Evolutionary conservation across 2,888 invertebrate species (phyloP).

Genomic region (Amiota communis): DNA sequence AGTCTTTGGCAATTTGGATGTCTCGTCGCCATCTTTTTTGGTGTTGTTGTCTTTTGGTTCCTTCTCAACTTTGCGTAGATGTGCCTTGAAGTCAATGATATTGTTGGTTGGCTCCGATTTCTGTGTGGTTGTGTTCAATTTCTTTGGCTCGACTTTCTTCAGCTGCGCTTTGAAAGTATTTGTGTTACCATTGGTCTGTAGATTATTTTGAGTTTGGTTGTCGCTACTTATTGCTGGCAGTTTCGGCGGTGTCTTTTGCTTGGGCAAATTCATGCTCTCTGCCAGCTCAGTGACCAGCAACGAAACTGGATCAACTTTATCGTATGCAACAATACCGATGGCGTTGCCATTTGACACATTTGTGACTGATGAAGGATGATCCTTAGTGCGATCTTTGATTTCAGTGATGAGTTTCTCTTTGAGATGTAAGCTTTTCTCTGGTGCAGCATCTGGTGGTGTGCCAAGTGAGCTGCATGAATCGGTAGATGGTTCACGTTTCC

Average conservation of each 20-base stretch:
- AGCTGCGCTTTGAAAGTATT: slow-evolving; percentile 80
- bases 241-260: slow-evolving; percentile 62
- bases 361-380: slow-evolving; percentile 78
- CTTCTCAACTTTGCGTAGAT: slow-evolving; percentile 86
- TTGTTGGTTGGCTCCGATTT: slow-evolving; percentile 75
- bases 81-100: slow-evolving; percentile 88
- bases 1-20: slow-evolving; percentile 17
- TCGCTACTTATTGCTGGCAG: slow-evolving; percentile 45
- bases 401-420: slow-evolving; percentile 90
- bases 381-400: slow-evolving; percentile 79
- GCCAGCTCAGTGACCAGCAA: slow-evolving; percentile 88
- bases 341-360: slow-evolving; percentile 74
- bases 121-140: slow-evolving; percentile 74
- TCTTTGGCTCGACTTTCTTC: slow-evolving; percentile 83
- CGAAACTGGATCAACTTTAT: slow-evolving; percentile 81
- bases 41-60: slow-evolving; percentile 37
- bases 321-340: slow-evolving; percentile 74
- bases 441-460: slow-evolving; percentile 72
- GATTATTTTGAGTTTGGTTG: slow-evolving; percentile 57
- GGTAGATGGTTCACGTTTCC: slow-evolving; percentile 79
- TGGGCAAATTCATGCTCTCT: slow-evolving; percentile 83
- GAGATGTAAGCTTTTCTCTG: slow-evolving; percentile 69
- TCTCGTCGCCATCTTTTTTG: slow-evolving; percentile 46
- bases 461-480: slow-evolving; percentile 76
- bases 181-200: slow-evolving; percentile 64